Conservation (phyloP, 1,140 invertebrate species). For the Colletes latitarsis region DNA sequence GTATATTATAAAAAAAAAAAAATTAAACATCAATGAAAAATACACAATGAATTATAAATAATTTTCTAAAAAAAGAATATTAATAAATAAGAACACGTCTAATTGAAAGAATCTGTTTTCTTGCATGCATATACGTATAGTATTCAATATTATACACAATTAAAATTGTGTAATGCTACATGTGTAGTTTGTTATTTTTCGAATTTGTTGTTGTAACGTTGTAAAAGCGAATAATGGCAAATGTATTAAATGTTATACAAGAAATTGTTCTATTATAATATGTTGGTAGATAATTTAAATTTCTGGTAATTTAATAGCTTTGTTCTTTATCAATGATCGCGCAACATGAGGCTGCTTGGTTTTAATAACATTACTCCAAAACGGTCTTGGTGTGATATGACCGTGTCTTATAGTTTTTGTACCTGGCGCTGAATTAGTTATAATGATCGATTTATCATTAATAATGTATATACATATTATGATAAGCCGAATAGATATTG, state of each 20-base stretch:
- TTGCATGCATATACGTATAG: slow-evolving; percentile 11
- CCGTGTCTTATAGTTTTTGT: slow-evolving; percentile 60
- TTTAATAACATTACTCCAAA: slow-evolving; percentile 66
- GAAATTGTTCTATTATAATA: slow-evolving; percentile 1
- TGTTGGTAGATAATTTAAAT: slow-evolving; percentile 38
- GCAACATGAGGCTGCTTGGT: slow-evolving; percentile 8
- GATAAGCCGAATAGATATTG: not conserved
- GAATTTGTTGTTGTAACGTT: not conserved
- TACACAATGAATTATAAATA: slow-evolving; percentile 35
- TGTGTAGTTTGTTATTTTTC: no score
- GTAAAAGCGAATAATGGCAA: not conserved
- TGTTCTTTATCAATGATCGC: slow-evolving; percentile 16
- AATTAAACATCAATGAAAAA: slow-evolving; percentile 19
- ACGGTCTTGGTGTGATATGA: slow-evolving; percentile 66
- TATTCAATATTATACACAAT: slow-evolving; percentile 1
- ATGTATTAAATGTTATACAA: slow-evolving; percentile 3
- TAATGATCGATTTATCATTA: slow-evolving; percentile 23
- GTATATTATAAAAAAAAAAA: slow-evolving; percentile 21
- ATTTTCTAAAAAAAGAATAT: slow-evolving; percentile 35
- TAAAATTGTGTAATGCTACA: slow-evolving; percentile 2
- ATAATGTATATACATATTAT: not conserved
- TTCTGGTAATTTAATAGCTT: slow-evolving; percentile 49
- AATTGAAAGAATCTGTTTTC: slow-evolving; percentile 8
- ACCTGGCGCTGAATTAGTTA: slow-evolving; percentile 58
- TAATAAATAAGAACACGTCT: slow-evolving; percentile 31